These are phyloP conservation scores for Myiopsitta monachus DNA, from an alignment of 2,113 vertebrate species.

Conservation along the genomic window DNA sequence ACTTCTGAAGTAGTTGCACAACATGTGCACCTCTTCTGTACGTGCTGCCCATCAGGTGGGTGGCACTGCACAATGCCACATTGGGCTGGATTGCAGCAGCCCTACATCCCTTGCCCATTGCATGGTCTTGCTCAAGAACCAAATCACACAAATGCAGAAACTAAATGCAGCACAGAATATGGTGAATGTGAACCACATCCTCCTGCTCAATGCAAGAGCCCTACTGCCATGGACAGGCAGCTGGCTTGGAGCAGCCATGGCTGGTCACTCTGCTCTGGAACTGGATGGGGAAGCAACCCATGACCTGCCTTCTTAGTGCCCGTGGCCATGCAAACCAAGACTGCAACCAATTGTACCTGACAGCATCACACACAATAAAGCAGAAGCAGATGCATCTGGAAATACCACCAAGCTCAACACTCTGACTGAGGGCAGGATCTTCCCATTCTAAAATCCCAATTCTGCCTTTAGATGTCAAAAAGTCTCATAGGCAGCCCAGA, in stretches of 20 bases:
- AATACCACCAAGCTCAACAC: neutral
- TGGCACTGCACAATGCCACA: neutral
- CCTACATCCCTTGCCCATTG: no score
- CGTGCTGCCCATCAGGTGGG: neutral
- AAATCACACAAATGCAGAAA: neutral
- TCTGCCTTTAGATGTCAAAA: neutral
- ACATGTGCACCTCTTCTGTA: neutral
- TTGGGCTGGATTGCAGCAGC: neutral
- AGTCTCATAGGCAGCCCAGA: neutral
- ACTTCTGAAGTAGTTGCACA: neutral
- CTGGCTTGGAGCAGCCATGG: neutral
- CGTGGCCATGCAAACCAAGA: fast-evolving
- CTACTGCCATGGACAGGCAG: neutral
- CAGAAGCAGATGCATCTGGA: neutral
- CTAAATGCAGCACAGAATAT: neutral
- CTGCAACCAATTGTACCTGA: neutral
- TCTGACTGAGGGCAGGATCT: neutral
- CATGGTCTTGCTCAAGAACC: neutral
- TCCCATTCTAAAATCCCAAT: neutral
- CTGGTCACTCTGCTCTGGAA: neutral
- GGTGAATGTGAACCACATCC: neutral
- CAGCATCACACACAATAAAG: neutral
- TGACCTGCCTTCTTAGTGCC: neutral
- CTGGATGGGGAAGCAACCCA: neutral
- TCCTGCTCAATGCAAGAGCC: neutral